Conservation (phyloP, 2,113 vertebrate genomes). For the Lynx canadensis region DNA sequence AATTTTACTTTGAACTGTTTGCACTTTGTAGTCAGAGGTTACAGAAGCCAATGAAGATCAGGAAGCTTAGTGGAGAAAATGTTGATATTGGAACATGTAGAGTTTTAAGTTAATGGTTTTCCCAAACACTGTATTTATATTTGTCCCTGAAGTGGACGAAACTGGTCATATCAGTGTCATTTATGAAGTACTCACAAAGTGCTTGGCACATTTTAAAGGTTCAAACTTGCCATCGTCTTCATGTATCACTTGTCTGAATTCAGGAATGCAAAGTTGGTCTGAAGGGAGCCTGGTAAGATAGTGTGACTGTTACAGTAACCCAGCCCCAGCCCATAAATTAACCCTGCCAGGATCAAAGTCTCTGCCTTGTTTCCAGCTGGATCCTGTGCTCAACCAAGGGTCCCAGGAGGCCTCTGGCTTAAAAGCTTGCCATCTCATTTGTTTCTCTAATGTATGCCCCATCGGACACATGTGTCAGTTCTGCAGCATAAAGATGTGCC, state of each 20-base stretch:
- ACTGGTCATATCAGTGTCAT: background rate
- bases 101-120: background rate
- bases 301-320: accelerated
- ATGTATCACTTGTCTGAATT: background rate
- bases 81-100: background rate
- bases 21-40: background rate
- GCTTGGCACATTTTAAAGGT: background rate
- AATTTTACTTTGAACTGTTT: background rate
- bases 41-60: background rate
- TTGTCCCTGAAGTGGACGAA: background rate
- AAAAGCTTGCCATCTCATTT: background rate
- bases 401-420: background rate
- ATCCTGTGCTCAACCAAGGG: background rate
- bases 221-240: background rate
- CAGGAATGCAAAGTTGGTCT: background rate
- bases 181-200: background rate
- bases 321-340: background rate
- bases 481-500: conserved; percentile 47
- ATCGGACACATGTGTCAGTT: conserved; percentile 58
- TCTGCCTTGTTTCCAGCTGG: too few species aligned
- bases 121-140: background rate
- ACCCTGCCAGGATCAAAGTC: background rate
- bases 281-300: background rate
- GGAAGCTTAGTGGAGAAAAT: background rate
- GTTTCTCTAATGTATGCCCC: conserved; percentile 23